Conservation (phyloP, 2,113 vertebrate genomes). For the Cyanoramphus novaezelandiae region DNA sequence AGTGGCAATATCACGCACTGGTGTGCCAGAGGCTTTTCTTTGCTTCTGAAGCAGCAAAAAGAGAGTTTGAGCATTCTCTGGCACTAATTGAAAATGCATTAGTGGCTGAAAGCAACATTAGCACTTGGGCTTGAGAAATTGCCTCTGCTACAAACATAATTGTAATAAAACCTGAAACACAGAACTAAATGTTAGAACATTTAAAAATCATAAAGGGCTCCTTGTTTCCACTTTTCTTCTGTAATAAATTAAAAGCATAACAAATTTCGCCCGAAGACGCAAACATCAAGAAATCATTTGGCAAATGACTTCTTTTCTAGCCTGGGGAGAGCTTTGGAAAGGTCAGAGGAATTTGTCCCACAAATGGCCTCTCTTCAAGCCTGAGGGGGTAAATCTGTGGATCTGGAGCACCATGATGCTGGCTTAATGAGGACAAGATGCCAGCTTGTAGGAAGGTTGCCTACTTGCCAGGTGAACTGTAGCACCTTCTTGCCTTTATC, state of each 20-base stretch:
- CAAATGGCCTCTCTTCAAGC: neutral
- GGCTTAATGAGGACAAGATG: neutral
- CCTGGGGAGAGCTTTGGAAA: constrained; percentile 22
- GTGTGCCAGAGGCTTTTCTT: neutral
- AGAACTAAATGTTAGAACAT: constrained; percentile 15
- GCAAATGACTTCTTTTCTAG: constrained; percentile 21
- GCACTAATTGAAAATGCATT: neutral
- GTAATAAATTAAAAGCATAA: constrained; percentile 10
- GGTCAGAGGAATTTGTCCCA: neutral
- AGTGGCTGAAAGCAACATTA: constrained; percentile 12
- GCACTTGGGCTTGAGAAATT: constrained; percentile 6
- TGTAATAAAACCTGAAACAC: constrained; percentile 27
- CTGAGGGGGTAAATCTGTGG: neutral
- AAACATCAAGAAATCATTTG: constrained; percentile 31
- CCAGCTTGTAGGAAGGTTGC: neutral
- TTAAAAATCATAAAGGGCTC: constrained; percentile 17
- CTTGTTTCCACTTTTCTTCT: constrained; percentile 6
- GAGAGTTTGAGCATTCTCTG: neutral
- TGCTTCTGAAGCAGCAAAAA: neutral
- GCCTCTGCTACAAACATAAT: neutral
- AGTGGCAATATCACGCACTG: neutral
- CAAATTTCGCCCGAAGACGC: neutral
- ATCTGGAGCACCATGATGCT: neutral
- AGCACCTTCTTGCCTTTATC: neutral
- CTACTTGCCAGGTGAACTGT: neutral